Base-by-base conservation (phyloP, 2,888 invertebrate genomes). In the Apantesis nais region DNA sequence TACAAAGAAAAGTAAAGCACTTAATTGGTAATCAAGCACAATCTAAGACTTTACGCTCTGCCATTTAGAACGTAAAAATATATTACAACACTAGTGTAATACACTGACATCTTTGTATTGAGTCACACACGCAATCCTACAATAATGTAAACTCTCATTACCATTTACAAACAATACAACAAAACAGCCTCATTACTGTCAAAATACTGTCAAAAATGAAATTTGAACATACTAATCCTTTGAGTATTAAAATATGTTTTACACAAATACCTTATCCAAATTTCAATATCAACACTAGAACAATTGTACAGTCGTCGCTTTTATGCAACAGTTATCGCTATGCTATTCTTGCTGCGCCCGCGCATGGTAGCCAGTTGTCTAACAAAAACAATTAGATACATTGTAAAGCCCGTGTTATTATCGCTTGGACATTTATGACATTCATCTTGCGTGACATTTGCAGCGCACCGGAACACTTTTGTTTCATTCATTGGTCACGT, bases 401-500 rank as follows among this genome's bases (percentile, higher is more conserved):
- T 60, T 67, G 71, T 71, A 48, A 62, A 29, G 48, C 58, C n/a
- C 66, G 60, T 64, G 55, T 79, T 77, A 78, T 79, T 79, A 81
- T 74, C 67, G 74, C 69, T 74, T 70, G 41, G 80, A 81, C 80
- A 85, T 83, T 83, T 84, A 78, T 80, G 80, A 74, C 67, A 71
- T 71, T 55, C 72, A 74, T 34, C 67, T 69, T 73, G 75, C 78
- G 68, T 82, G 89, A 86, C 88, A 86, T 88, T 87, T 88, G 83
- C 85, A 75, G 78, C 74, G 77, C 79, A 78, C 79, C 85, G 82
- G 79, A 84, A 85, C 86, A 86, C 87, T 89, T 89, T 89, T 89
- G 89, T 89, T 88, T 86, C 89, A 89, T 88, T 89, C 88, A 89
- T 86, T 85, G 82, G 79, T 77, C 78, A 68, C 74, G 75, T 77